Base-by-base conservation (phyloP, 2,113 vertebrate genomes). In the Aphelocoma coerulescens region DNA sequence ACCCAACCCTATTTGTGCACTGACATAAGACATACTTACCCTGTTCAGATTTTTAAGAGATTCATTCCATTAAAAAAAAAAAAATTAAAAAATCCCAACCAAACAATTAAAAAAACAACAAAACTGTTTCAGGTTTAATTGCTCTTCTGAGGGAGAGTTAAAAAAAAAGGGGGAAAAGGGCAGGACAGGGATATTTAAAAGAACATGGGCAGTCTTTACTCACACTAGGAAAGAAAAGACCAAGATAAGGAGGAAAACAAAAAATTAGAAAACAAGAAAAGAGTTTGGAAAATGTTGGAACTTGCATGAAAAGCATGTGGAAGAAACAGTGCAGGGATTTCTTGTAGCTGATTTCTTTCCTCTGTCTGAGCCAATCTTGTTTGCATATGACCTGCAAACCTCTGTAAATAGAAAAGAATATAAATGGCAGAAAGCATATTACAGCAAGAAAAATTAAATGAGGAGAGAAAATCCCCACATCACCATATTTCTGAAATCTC, bases 121-220 rank as follows among this genome's bases (percentile, higher is more conserved):
- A 32, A 65, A 18, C 10, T 49, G 5, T 51, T 89, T 78, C 12
- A 51, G 5, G 16, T 74, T 69, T 41, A 61, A 61, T 43, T 78
- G 9, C 2, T 51, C 5, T 49, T 13, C 30, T 57, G 14, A 30
- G 10, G 14, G 7, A 26, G 4, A 10, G 11, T 62, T 28, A 4
- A n/a, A 48, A 62, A 48, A 62, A 52, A 26, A 14, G 0, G 0
- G 2, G 6, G 3, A 1, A 5, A 20, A 15, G 7, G 10, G 13
- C 22, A 23, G 4, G 12, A 23, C 3, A 66, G 24, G 14, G 6
- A n/a, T 41, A 46, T 7, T 7, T 30, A 10, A 80, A 76, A 43
- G 22, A 48, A 58, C 4, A 8, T 73, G 10, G 4, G 2, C 7
- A 46, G 3, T 7, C 19, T 62, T 73, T 44, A 35, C 77, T 65